Conservation (phyloP, 2,888 invertebrate species). For the Drosophila cognata region DNA sequence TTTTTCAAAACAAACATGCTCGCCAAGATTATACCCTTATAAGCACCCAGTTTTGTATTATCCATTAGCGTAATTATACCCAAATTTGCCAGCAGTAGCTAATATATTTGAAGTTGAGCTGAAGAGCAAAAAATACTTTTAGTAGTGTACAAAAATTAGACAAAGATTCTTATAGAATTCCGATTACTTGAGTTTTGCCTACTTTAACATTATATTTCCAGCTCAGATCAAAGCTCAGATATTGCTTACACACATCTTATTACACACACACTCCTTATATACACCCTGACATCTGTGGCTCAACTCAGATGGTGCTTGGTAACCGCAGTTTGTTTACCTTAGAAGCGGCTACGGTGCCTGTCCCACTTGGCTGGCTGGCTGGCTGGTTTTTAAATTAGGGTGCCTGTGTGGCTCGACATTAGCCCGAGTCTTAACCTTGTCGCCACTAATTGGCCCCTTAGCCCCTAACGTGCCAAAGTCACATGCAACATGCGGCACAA, state of each 20-base stretch:
- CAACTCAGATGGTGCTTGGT: constrained; percentile 31
- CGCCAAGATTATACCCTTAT: constrained; percentile 22
- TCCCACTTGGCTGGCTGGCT: background rate
- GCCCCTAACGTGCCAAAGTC: constrained; percentile 62
- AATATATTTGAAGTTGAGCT: background rate
- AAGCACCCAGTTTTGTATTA: background rate
- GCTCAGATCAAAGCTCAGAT: background rate
- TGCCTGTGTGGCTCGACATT: constrained; percentile 43
- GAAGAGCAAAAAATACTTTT: background rate
- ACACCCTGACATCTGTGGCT: background rate
- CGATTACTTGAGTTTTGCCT: background rate
- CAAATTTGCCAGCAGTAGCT: background rate
- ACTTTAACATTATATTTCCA: background rate
- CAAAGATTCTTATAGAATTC: background rate
- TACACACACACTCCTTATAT: background rate
- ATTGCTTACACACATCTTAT: background rate
- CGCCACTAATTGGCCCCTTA: constrained; percentile 71
- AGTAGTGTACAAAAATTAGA: background rate
- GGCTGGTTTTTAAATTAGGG: constrained; percentile 35
- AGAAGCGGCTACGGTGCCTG: constrained; percentile 4
- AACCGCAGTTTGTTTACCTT: constrained; percentile 65
- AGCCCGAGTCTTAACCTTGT: constrained; percentile 71
- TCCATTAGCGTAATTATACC: background rate
- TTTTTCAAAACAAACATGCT: constrained; percentile 10
- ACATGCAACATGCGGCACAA: constrained; percentile 69